These are phyloP conservation scores for Anorthoa munda DNA, from an alignment of 2,888 invertebrate species.

Conservation along the genomic window DNA sequence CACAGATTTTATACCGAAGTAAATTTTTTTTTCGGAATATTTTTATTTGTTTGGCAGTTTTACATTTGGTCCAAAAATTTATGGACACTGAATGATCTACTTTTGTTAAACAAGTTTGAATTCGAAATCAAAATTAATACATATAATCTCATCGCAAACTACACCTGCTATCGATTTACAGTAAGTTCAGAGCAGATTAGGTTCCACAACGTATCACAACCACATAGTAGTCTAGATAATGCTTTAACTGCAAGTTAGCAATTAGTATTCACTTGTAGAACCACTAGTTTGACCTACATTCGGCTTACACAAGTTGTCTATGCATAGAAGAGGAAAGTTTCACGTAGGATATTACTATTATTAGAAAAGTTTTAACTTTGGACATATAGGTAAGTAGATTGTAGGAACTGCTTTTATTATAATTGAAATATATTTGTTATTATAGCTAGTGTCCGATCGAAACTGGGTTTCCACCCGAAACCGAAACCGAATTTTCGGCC, in stretches of 20 bases:
- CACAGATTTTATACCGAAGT: too few species aligned
- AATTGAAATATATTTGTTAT: too few species aligned
- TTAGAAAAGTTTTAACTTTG: constrained; percentile 12
- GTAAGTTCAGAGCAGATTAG: constrained; percentile 18
- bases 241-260: constrained; percentile 39
- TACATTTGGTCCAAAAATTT: too few species aligned
- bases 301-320: constrained; percentile 4
- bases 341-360: neutral
- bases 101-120: too few species aligned
- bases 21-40: too few species aligned
- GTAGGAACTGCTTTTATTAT: too few species aligned
- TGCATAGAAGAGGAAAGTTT: constrained; percentile 26
- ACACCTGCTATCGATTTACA: neutral
- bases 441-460: too few species aligned
- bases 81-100: too few species aligned
- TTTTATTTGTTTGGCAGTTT: too few species aligned
- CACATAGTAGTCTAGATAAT: constrained; percentile 22
- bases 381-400: neutral
- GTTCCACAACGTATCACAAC: constrained; percentile 2
- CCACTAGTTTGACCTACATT: constrained; percentile 44
- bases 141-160: neutral
- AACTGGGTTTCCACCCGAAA: too few species aligned
- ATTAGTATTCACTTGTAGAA: constrained; percentile 40
- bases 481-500: too few species aligned
- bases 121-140: too few species aligned